Evolutionary conservation across 1,140 invertebrate species (phyloP).

Genomic region (Mactra quadrangularis): DNA sequence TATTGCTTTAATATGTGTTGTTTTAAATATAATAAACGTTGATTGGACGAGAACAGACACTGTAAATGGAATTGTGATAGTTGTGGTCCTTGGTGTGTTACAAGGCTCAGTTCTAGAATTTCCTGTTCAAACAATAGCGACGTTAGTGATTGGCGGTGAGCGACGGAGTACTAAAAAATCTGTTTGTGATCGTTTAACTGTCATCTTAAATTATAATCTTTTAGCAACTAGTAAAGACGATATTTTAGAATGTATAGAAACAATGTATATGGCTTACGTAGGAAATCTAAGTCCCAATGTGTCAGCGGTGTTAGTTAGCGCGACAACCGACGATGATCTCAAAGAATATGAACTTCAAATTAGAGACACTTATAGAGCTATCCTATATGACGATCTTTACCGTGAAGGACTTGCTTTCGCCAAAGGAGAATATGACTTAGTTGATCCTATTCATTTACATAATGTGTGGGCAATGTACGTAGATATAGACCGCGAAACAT

Average conservation of each 20-base stretch:
- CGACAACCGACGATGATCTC: slow-evolving; percentile 62
- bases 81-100: slow-evolving; percentile 65
- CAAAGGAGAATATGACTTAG: slow-evolving; percentile 52
- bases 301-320: slow-evolving; percentile 68
- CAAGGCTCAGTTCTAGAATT: slow-evolving; percentile 72
- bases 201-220: slow-evolving; percentile 71
- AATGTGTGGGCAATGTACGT: slow-evolving; percentile 62
- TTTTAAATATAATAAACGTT: slow-evolving; percentile 70
- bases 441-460: slow-evolving; percentile 52
- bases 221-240: slow-evolving; percentile 68
- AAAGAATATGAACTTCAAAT: slow-evolving; percentile 67
- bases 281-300: slow-evolving; percentile 69
- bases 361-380: slow-evolving; percentile 61
- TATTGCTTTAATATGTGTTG: slow-evolving; percentile 47
- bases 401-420: slow-evolving; percentile 60
- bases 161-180: slow-evolving; percentile 57
- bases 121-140: slow-evolving; percentile 67
- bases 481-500: slow-evolving; percentile 49
- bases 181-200: slow-evolving; percentile 56
- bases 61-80: slow-evolving; percentile 64
- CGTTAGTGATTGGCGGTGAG: slow-evolving; percentile 68
- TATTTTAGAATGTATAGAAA: slow-evolving; percentile 67
- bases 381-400: slow-evolving; percentile 63
- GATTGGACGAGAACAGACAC: slow-evolving; percentile 66
- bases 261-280: slow-evolving; percentile 70